Evolutionary conservation across 2,888 invertebrate species (phyloP).

Genomic region (Oeneis ivallda): DNA sequence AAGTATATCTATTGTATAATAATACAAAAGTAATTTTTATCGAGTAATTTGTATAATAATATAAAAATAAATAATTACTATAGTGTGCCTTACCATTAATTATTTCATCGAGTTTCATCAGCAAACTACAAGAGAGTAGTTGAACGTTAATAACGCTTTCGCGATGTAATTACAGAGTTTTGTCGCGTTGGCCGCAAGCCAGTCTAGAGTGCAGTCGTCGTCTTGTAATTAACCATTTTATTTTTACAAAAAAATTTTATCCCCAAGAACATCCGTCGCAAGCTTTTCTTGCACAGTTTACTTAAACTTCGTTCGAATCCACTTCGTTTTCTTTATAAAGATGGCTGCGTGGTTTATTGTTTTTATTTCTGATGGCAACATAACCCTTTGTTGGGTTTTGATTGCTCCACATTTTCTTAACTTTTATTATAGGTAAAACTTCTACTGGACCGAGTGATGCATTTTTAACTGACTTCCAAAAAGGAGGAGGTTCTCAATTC

Average conservation of each 20-base stretch:
- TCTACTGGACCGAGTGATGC: too few species aligned
- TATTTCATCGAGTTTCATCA: background rate
- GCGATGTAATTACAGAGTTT: slow-evolving; percentile 9
- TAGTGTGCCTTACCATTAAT: background rate
- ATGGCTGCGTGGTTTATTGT: slow-evolving; percentile 4
- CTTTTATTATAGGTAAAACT: too few species aligned
- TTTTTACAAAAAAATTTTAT: slow-evolving; percentile 9
- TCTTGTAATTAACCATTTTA: slow-evolving; percentile 18
- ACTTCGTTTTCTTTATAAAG: slow-evolving; percentile 6
- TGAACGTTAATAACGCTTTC: slow-evolving; percentile 9
- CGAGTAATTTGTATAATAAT: too few species aligned
- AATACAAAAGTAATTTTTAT: too few species aligned
- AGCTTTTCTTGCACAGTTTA: slow-evolving; percentile 5
- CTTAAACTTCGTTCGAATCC: background rate
- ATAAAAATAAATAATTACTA: too few species aligned
- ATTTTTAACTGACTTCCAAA: too few species aligned
- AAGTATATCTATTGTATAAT: too few species aligned
- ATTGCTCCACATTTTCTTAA: too few species aligned
- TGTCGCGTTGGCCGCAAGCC: slow-evolving; percentile 21
- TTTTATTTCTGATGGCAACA: background rate
- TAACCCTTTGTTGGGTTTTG: background rate
- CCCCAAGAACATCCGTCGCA: slow-evolving; percentile 13
- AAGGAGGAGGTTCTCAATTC: too few species aligned
- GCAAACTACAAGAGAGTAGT: slow-evolving; percentile 12
- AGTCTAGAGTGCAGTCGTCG: slow-evolving; percentile 11